Evolutionary conservation across 2,113 vertebrate genomes (phyloP).

Genomic region (Pelvicachromis taeniatus): DNA sequence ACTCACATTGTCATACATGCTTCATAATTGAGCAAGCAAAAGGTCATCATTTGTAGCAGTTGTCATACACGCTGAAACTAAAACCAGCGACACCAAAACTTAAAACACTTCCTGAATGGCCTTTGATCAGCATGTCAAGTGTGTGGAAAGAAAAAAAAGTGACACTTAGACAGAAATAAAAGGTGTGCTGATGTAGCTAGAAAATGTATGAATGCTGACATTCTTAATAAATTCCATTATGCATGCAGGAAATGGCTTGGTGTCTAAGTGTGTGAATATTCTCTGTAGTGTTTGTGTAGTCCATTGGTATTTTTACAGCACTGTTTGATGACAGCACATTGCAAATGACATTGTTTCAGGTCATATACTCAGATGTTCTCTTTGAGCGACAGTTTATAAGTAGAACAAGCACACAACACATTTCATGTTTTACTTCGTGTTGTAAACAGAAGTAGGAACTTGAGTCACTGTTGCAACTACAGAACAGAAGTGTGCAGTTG

Average conservation of each 20-base stretch:
- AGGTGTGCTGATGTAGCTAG: background rate
- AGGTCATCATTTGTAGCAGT: background rate
- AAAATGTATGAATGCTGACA: background rate
- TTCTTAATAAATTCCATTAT: background rate
- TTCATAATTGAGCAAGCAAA: background rate
- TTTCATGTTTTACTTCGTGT: background rate
- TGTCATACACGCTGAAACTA: background rate
- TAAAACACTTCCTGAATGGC: background rate
- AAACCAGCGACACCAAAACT: background rate
- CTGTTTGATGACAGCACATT: background rate
- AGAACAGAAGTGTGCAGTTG: background rate
- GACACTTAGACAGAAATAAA: background rate
- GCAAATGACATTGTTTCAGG: background rate
- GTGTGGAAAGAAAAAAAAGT: background rate
- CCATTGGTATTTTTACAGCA: background rate
- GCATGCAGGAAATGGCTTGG: background rate
- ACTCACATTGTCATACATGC: background rate
- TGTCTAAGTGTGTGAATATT: background rate
- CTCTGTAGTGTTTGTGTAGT: background rate
- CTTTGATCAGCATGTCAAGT: background rate
- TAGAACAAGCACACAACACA: background rate
- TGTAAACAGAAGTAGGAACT: conserved; percentile 22
- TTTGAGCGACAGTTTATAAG: background rate
- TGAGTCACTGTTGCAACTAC: background rate
- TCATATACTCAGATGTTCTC: background rate